Evolutionary conservation across 2,113 vertebrate genomes (phyloP).

Genomic region (Tringa solitaria): DNA sequence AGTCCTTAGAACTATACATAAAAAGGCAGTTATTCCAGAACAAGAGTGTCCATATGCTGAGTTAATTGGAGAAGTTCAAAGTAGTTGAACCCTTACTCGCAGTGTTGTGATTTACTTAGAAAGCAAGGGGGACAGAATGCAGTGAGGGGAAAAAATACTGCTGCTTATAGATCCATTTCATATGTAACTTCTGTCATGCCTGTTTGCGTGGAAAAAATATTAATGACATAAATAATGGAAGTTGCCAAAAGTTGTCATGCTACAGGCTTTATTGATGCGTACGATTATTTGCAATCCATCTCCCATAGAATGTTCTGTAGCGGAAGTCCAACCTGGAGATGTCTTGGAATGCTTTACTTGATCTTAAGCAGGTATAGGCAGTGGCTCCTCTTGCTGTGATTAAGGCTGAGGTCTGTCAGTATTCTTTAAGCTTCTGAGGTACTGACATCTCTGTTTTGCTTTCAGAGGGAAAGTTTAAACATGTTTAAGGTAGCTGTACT

Average conservation of each 20-base stretch:
- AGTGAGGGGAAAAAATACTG: background rate
- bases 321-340: background rate
- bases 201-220: background rate
- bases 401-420: background rate
- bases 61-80: background rate
- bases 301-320: background rate
- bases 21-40: background rate
- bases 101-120: background rate
- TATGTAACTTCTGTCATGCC: background rate
- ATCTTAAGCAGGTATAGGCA: background rate
- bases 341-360: background rate
- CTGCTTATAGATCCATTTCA: background rate
- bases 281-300: background rate
- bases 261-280: background rate
- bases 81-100: background rate
- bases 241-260: background rate
- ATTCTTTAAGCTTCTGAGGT: background rate
- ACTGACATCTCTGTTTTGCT: background rate
- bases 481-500: background rate
- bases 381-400: background rate
- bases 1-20: background rate
- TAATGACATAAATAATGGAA: background rate
- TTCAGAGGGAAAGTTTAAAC: background rate
- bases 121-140: background rate
- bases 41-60: background rate